Evolutionary conservation across 1,140 invertebrate genomes (phyloP), one percentile per base, ranked within the genome.

Genomic region (Hirudo medicinalis): DNA sequence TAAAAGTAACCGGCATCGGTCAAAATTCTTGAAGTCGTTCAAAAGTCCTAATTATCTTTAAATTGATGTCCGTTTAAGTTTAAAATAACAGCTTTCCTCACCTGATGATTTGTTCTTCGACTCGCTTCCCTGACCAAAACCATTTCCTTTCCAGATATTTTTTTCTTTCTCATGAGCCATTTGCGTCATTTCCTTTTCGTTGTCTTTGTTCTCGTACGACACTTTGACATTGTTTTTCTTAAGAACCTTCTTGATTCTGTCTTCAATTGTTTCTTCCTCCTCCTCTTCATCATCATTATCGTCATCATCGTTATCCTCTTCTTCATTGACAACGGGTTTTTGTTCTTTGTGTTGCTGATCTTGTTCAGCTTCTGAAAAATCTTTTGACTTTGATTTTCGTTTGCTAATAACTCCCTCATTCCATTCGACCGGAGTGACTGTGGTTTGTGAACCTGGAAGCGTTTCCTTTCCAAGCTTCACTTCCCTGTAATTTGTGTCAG

Each of bases 301-400:
- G 29, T 74, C 72, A 40, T 55, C 54, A 15, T 68, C 72, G 13
- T 75, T 55, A 20, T 43, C 70, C 29, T 43, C 72, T 53, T 60
- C 67, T 57, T 75, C 73, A 20, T 68, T 36, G 55, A 25, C 57
- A 19, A 17, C 5, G 11, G 43, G 43, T 49, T 5, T 17, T 49
- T 49, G 43, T 49, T 49, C 43, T 49, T 49, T 49, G 43, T 49
- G 1, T 49, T 17, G 9, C 43, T 49, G 43, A 49, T 11, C 11
- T 49, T 49, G 43, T 13, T 0, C 43, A 49, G 43, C 1, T 49
- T 49, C 43, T 49, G 15, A 15, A 49, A 49, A 1, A 13, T 17
- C 43, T 49, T 49, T 49, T 49, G 43, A 49, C 43, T 49, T 49
- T 13, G 43, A 9, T 49, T 49, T 49, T 49, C 43, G 43, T 49